phyloP scores from a whole-genome alignment of 2,113 vertebrate species.

The Galeopterus variegatus region DNA sequence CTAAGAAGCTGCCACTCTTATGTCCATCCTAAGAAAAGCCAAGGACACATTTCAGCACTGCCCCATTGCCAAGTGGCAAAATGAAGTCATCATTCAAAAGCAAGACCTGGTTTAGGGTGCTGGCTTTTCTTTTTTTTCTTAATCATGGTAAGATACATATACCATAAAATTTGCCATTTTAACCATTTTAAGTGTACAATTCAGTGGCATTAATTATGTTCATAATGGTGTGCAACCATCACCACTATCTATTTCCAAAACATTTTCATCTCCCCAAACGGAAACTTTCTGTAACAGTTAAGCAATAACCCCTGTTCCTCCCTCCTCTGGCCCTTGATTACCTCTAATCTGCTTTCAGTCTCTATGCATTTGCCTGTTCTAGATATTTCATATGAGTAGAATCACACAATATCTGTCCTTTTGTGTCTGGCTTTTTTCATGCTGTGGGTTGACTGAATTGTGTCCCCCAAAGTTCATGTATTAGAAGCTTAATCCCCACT shows the following conservation, averaged over 20 bases:
- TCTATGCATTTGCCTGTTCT: neutral
- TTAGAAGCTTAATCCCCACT: no score
- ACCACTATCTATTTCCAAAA: neutral
- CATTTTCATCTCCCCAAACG: neutral
- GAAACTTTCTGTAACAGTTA: neutral
- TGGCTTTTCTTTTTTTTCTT: neutral
- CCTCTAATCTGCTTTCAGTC: neutral
- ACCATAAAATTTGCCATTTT: neutral
- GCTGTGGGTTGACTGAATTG: no score
- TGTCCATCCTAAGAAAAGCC: neutral
- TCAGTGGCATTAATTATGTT: neutral
- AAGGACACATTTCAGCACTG: neutral
- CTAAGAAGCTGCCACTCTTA: neutral
- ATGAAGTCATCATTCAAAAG: neutral
- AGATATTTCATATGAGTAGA: neutral
- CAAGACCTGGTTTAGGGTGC: neutral
- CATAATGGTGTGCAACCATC: neutral
- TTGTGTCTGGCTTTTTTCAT: neutral
- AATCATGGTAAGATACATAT: neutral
- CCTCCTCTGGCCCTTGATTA: neutral
- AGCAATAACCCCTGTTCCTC: neutral
- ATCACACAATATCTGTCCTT: neutral
- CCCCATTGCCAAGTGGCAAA: neutral
- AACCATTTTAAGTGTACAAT: neutral
- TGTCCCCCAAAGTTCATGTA: no score